Evolutionary conservation across 2,113 vertebrate species (phyloP).

Genomic region (Aix galericulata): DNA sequence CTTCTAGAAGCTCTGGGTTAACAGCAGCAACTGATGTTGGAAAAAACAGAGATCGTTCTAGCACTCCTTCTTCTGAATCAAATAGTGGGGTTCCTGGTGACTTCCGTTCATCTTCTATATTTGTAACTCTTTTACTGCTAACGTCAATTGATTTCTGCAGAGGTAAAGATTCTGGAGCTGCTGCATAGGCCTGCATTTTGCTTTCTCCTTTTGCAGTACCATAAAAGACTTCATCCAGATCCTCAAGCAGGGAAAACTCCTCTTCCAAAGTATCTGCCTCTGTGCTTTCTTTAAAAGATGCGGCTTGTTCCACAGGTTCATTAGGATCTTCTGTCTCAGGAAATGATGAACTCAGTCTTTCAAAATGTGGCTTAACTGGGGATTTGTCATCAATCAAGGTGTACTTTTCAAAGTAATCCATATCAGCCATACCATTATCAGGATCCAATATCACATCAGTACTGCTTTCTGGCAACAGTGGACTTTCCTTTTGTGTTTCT

Average conservation of each 20-base stretch:
- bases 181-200: slow-evolving; percentile 19
- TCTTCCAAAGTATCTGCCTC: slow-evolving; percentile 76
- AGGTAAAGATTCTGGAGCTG: slow-evolving; percentile 21
- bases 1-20: slow-evolving; percentile 87
- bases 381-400: slow-evolving; percentile 87
- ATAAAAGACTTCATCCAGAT: slow-evolving; percentile 90
- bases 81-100: slow-evolving; percentile 85
- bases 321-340: slow-evolving; percentile 45
- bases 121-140: slow-evolving; percentile 32
- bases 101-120: slow-evolving; percentile 56
- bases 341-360: slow-evolving; percentile 49
- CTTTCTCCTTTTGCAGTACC: slow-evolving; percentile 69
- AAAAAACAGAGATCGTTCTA: slow-evolving; percentile 85
- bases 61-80: slow-evolving; percentile 80
- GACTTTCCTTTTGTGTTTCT: slow-evolving; percentile 9
- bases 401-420: slow-evolving; percentile 95
- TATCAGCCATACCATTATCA: slow-evolving; percentile 60
- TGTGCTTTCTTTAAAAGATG: slow-evolving; percentile 64
- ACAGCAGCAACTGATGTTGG: slow-evolving; percentile 84
- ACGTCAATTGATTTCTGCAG: slow-evolving; percentile 25
- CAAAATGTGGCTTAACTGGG: slow-evolving; percentile 63
- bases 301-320: slow-evolving; percentile 38
- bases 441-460: neutral
- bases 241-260: slow-evolving; percentile 82
- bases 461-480: neutral